Evolutionary conservation across 2,888 invertebrate genomes (phyloP).

Genomic region (Drosophila falleni): DNA sequence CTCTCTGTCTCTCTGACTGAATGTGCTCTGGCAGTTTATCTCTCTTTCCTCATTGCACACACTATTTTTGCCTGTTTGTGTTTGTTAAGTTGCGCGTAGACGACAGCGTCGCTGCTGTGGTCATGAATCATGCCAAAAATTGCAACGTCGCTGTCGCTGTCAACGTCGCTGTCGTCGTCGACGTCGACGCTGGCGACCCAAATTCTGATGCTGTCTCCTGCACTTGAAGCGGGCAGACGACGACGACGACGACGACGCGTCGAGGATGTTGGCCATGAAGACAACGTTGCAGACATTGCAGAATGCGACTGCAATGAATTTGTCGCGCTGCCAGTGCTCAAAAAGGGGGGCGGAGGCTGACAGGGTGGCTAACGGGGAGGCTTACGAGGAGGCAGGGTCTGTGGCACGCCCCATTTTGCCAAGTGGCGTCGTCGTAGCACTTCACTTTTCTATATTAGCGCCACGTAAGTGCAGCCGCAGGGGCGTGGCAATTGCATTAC

Average conservation of each 20-base stretch:
- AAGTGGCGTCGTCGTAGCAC: constrained; percentile 68
- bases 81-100: constrained; percentile 68
- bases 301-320: constrained; percentile 65
- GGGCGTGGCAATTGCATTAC: constrained; percentile 75
- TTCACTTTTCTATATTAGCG: constrained; percentile 76
- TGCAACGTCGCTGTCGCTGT: constrained; percentile 61
- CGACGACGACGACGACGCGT: constrained; percentile 31
- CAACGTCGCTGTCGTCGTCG: constrained; percentile 38
- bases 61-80: constrained; percentile 52
- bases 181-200: constrained; percentile 66
- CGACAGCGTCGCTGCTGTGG: constrained; percentile 54
- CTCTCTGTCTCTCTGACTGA: neutral
- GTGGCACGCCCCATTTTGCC: constrained; percentile 60
- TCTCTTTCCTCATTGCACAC: constrained; percentile 38
- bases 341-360: constrained; percentile 36
- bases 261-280: constrained; percentile 59
- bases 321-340: constrained; percentile 60
- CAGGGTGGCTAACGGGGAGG: neutral
- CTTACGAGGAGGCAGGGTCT: constrained; percentile 12
- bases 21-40: constrained; percentile 19
- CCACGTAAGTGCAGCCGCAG: constrained; percentile 74
- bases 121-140: constrained; percentile 78
- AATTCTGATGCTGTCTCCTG: constrained; percentile 53
- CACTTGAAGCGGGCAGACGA: constrained; percentile 58
- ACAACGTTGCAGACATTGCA: constrained; percentile 53